Evolutionary conservation across 2,113 vertebrate genomes (phyloP), one percentile per base, ranked within the genome.

Genomic region (Mugil cephalus): DNA sequence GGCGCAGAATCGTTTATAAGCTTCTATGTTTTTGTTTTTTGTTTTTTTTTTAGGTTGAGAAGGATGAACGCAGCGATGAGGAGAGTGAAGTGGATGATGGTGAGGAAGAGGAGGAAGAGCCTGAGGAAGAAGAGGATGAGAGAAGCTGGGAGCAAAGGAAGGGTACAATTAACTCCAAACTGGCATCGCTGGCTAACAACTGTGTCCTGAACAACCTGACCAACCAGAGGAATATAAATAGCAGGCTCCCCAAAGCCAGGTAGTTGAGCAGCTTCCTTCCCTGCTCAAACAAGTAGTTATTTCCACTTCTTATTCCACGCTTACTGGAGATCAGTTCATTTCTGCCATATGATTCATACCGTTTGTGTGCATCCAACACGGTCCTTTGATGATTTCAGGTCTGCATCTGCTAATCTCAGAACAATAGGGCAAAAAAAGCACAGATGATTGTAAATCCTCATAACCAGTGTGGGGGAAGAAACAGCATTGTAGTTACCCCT

Each of bases 11-110:
- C 18, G 0, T 9, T 74, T 7, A 6, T 45, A 19, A 8, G 1
- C 7, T 40, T 4, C n/a, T n/a, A n/a, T 15, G 13, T 10, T 10
- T 2, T 42, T n/a, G 17, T 42, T 14, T 7, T 35, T 10, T 10
- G 1, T 42, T n/a, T 17, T 42, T 14, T 7, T 35, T 8, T 8
- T 47, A 99, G 97, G 93, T 98, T 85, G 95, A 94, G 36, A 93
- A 94, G 39, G 98, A 99, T 42, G 94, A 96, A 63, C 94, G 98
- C 39, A 99, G 98, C 9, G 97, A 99, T 51, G 93, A 91, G 11
- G 98, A 99, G 51, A 97, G 94, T 72, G 95, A 94, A 10, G 93
- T 82, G 50, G 96, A 96, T 12, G 89, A 95, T 55, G 95, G 92
- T 3, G 95, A 96, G 8, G 90, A 90, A 1, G 95, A 96, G 18